Evolutionary conservation across 2,797 vertebrate species (phyloP).

Genomic region (Monodelphis domestica): DNA sequence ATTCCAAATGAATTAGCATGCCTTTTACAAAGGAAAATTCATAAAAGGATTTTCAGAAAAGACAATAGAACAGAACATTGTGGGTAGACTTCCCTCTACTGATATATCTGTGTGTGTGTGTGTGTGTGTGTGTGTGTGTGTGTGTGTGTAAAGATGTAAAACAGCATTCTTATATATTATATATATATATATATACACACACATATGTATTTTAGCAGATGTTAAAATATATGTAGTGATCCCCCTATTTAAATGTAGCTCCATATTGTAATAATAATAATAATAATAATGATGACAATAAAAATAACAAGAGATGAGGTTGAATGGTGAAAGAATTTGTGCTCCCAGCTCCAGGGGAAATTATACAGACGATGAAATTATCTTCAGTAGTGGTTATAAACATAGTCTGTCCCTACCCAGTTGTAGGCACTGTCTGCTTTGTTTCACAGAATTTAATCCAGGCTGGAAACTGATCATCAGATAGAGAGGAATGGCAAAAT

Average conservation of each 20-base stretch:
- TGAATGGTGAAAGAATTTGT: background rate
- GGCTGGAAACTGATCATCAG: background rate
- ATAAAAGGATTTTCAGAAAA: background rate
- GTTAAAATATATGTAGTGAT: background rate
- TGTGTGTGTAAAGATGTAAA: background rate
- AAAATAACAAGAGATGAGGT: background rate
- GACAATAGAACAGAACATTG: background rate
- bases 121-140: background rate
- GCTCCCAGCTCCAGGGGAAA: background rate
- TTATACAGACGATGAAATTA: background rate
- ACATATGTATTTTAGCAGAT: background rate
- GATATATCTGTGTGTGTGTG: too few species aligned
- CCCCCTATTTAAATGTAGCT: background rate
- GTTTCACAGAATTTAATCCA: constrained; percentile 27
- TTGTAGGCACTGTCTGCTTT: constrained; percentile 24
- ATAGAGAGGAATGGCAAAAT: background rate
- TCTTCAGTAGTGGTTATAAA: constrained; percentile 18
- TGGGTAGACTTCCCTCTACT: background rate
- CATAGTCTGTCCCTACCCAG: constrained; percentile 5
- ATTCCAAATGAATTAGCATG: background rate
- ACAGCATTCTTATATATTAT: background rate
- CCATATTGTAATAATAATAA: background rate
- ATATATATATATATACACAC: background rate
- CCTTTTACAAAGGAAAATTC: constrained; percentile 4
- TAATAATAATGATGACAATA: background rate